Conservation (phyloP, 2,113 vertebrate genomes). For the Mesocricetus auratus region DNA sequence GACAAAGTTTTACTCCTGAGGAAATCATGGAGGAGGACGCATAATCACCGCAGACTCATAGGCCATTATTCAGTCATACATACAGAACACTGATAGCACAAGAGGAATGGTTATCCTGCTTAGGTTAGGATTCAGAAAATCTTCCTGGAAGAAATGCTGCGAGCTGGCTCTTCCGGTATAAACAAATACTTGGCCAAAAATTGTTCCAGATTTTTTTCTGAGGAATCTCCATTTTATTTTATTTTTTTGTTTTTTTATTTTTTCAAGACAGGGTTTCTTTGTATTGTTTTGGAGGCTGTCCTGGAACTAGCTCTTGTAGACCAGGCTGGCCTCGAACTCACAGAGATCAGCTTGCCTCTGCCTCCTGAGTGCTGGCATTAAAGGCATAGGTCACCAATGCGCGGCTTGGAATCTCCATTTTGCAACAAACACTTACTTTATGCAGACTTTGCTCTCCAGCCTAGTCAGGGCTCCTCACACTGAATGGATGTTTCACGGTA, state of each 20-base stretch:
- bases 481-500: background rate
- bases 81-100: background rate
- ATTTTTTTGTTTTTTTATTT: no score
- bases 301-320: no score
- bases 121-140: background rate
- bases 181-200: background rate
- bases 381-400: no score
- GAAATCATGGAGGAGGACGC: background rate
- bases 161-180: background rate
- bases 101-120: background rate
- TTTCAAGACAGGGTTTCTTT: no score
- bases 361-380: no score
- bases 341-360: no score
- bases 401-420: background rate
- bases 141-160: background rate
- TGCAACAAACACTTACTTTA: background rate
- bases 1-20: background rate
- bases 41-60: background rate
- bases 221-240: background rate
- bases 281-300: no score
- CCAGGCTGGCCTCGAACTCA: no score
- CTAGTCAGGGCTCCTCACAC: background rate
- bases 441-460: background rate
- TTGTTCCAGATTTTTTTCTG: background rate
- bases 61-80: background rate